Evolutionary conservation across 2,888 invertebrate species (phyloP), one percentile per base, ranked within the genome.

Genomic region (Dendrolimus pini): DNA sequence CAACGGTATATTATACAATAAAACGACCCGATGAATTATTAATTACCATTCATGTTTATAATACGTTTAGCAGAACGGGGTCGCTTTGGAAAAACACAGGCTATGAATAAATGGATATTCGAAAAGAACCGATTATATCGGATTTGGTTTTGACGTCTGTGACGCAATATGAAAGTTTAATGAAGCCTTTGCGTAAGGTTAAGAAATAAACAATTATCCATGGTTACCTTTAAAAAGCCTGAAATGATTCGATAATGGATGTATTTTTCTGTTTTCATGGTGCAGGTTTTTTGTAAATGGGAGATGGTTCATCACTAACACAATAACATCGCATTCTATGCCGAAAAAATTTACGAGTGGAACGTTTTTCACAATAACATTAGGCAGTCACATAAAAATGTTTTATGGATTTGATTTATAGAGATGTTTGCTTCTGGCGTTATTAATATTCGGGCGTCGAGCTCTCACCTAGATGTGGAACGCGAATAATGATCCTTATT

Each of bases 11-110:
- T 55, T 53, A 60, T 60, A 61, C 59, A 60, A 65, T 61, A 59
- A 61, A 66, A 68, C 62, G 62, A 61, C n/a, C 60, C 56, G 60
- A 66, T 70, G 64, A 68, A 70, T 71, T 66, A 68, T 70, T 68
- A 65, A 68, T 63, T 60, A 58, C 54, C 54, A 57, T 63, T 64
- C 60, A n/a, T n/a, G 60, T 64, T 65, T 63, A 12, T 63, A 59
- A 12, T 63, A 59, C 61, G 56, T 59, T 62, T 57, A 59, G 59
- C 58, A 55, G 64, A 65, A 67, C 60, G 68, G 61, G 63, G 60
- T 55, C 62, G 41, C 54, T 59, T 54, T 56, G 47, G 18, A 60
- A 58, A 52, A 55, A 54, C 59, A 55, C 52, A 53, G 55, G 54
- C 57, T 30, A 30, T 30, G 30, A 30, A 58, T 47, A 47, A 47